A percentile compares a stretch with the other conserved stretches of the same genome.
Conservation (phyloP, 1,140 invertebrate species). For the Ooceraea biroi region DNA sequence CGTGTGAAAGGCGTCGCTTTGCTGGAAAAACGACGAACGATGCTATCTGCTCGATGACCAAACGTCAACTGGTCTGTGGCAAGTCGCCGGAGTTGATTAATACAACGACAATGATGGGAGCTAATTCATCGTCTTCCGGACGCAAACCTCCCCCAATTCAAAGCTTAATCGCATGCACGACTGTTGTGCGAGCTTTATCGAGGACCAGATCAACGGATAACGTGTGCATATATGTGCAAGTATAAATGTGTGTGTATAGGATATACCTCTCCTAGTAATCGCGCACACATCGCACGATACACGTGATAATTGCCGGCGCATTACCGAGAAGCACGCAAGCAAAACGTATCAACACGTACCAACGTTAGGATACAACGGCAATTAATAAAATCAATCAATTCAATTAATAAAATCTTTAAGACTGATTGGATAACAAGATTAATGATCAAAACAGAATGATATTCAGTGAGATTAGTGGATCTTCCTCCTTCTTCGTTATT, state of each 20-base stretch:
- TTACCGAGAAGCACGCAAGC: not conserved
- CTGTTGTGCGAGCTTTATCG: not conserved
- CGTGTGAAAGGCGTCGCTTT: slow-evolving; percentile 42
- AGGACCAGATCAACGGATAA: not conserved
- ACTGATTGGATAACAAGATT: too few relatives aligned
- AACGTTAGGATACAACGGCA: too few relatives aligned
- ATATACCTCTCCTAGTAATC: not conserved
- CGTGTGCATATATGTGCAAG: not conserved
- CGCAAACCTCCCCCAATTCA: slow-evolving; percentile 48
- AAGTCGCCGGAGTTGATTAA: slow-evolving; percentile 65
- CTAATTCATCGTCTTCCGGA: slow-evolving; percentile 71
- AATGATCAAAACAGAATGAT: too few relatives aligned
- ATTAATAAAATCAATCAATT: too few relatives aligned
- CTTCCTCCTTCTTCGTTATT: too few relatives aligned
- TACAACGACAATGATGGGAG: slow-evolving; percentile 61
- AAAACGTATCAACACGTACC: not conserved
- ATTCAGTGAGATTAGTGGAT: too few relatives aligned
- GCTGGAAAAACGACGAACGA: slow-evolving; percentile 34
- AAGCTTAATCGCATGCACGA: slow-evolving; percentile 27
- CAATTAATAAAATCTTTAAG: too few relatives aligned
- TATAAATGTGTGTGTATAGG: not conserved
- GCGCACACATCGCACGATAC: not conserved
- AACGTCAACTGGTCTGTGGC: slow-evolving; percentile 73
- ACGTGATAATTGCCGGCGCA: not conserved
- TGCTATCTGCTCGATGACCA: slow-evolving; percentile 67